phyloP scores from a whole-genome alignment of 2,797 vertebrate species.

The Sebastes variabilis region DNA sequence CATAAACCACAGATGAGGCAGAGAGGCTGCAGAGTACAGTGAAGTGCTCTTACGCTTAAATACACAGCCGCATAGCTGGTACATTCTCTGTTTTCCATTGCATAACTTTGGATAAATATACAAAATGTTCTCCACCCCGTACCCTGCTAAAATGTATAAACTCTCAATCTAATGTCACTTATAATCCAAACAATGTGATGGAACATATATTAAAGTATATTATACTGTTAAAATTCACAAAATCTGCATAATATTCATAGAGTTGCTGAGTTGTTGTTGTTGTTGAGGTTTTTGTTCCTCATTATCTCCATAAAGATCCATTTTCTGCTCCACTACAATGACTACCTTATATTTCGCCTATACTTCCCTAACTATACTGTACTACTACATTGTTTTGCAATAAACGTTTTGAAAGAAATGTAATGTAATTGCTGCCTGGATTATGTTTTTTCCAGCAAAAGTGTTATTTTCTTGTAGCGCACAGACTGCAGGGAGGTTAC shows the following conservation, averaged over 20 bases:
- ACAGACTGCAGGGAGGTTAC: background rate
- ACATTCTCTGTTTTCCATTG: background rate
- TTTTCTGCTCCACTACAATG: background rate
- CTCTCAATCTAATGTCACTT: background rate
- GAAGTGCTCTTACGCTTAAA: slow-evolving; percentile 13
- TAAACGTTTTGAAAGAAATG: background rate
- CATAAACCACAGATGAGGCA: slow-evolving; percentile 27
- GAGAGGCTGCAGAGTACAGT: slow-evolving; percentile 15
- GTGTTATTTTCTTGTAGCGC: background rate
- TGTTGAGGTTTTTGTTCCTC: background rate
- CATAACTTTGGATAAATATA: slow-evolving; percentile 16
- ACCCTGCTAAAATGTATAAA: background rate
- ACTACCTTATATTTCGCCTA: background rate
- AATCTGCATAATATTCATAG: background rate
- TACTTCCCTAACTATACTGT: background rate
- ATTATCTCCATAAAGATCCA: background rate
- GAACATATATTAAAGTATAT: background rate
- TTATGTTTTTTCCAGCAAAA: background rate
- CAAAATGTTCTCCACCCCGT: background rate
- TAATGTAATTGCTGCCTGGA: background rate
- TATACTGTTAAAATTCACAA: background rate
- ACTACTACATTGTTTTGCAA: background rate
- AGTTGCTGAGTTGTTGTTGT: background rate
- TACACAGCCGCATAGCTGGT: background rate
- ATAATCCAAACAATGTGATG: background rate